phyloP scores from a whole-genome alignment of 2,888 invertebrate genomes.

The Athalia cordata region DNA sequence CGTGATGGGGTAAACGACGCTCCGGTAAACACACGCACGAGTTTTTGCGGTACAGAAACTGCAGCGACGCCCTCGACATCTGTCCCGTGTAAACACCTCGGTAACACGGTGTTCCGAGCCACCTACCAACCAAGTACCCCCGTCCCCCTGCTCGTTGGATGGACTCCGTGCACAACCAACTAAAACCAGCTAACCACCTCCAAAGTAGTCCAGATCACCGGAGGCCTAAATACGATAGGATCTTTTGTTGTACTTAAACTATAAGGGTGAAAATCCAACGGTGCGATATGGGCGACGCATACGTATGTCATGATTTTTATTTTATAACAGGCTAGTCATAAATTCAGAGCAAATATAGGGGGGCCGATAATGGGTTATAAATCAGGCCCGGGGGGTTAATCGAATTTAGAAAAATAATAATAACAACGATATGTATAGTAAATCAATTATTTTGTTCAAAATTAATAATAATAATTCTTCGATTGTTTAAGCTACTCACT shows the following conservation, averaged over 20 bases:
- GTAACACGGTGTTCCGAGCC: constrained; percentile 6
- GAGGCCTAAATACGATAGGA: constrained; percentile 38
- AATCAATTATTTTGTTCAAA: too few relatives aligned
- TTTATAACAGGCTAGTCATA: not conserved
- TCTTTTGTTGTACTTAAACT: constrained; percentile 22
- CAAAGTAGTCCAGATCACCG: not conserved
- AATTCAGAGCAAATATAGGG: too few relatives aligned
- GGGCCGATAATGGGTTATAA: too few relatives aligned
- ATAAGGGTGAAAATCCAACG: not conserved
- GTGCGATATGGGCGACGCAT: not conserved
- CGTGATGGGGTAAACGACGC: constrained; percentile 5
- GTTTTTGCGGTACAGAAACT: constrained; percentile 54
- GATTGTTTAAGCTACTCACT: not conserved
- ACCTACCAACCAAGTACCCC: constrained; percentile 23
- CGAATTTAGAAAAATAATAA: too few relatives aligned
- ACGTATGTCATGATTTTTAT: constrained; percentile 8
- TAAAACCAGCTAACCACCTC: too few relatives aligned
- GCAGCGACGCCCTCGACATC: constrained; percentile 58
- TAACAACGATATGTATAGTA: too few relatives aligned
- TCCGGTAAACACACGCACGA: constrained; percentile 48
- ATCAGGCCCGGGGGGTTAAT: too few relatives aligned
- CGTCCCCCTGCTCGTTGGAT: too few relatives aligned
- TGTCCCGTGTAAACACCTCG: constrained; percentile 60
- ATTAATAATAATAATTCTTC: too few relatives aligned
- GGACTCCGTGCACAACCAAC: too few relatives aligned